Evolutionary conservation across 2,888 invertebrate genomes (phyloP), one percentile per base, ranked within the genome.

Genomic region (Apodemia mormo): DNA sequence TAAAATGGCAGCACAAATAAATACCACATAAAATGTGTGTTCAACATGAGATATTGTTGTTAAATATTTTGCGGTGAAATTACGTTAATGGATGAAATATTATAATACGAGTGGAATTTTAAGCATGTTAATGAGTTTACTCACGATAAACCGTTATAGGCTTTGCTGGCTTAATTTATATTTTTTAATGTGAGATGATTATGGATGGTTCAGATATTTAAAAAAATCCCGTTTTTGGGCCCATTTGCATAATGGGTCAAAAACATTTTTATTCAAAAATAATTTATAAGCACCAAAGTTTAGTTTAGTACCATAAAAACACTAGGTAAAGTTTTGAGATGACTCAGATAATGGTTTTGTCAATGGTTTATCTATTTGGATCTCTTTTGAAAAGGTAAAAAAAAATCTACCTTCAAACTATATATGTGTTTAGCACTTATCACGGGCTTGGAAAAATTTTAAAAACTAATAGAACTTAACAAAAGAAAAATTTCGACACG

Each of bases 71-170:
- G 33, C 33, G 61, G 33, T 5, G 61, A 61, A 61, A 61, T 61
- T 61, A 33, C 61, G 33, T 30, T 61, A 61, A 61, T 61, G 61
- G 33, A 61, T 61, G 61, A 61, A 61, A 61, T 61, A 33, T 61
- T 61, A 33, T 61, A 61, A 61, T 61, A 61, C 33, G 61, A 61
- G 61, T 61, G 61, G 61, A 61, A 33, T 61, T 61, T 61, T 61
- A 61, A 61, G 49, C 33, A 33, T 61, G 61, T 61, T 61, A 61
- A 61, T 61, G 61, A 61, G 61, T 61, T 61, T 61, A 33, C 33
- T 61, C 61, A 61, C 61, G 12, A 61, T 33, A 61, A 61, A 49
- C 49, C 49, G n/a, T 49, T 49, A 49, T n/a, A 49, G 49, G 14
- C 49, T 49, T 45, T 45, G 45, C 45, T 49, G 14, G 49, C 49